Evolutionary conservation across 2,113 vertebrate genomes (phyloP).

Genomic region (Azemiops feae): DNA sequence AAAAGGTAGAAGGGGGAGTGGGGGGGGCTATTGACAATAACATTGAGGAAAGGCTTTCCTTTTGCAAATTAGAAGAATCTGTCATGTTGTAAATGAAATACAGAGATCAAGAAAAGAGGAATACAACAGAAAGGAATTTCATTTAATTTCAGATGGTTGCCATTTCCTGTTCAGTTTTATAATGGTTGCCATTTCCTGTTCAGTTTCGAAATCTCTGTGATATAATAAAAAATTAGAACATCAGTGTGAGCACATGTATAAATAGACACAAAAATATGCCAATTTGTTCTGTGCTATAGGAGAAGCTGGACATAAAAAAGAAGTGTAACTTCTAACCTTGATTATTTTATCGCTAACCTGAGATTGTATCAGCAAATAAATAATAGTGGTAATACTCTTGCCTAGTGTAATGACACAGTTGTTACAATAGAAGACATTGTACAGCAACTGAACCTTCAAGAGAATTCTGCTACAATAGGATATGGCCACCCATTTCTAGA

Average conservation of each 20-base stretch:
- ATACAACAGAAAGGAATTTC: not conserved
- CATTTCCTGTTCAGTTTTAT: not conserved
- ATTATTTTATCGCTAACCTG: not conserved
- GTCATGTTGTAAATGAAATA: not conserved
- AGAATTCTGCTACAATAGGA: not conserved
- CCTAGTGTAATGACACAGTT: not conserved
- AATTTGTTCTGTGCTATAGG: not conserved
- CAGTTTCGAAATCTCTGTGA: not conserved
- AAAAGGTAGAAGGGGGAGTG: not conserved
- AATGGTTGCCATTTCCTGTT: not conserved
- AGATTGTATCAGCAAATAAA: not conserved
- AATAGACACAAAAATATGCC: not conserved
- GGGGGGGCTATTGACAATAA: not conserved
- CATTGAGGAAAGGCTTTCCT: not conserved
- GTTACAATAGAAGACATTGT: not conserved
- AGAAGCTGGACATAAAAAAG: not conserved
- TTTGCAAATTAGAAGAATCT: not conserved
- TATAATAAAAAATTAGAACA: not conserved
- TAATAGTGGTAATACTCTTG: not conserved
- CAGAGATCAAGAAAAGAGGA: not conserved
- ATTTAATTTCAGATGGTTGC: not conserved
- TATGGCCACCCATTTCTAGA: not conserved
- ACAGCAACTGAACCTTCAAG: not conserved
- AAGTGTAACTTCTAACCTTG: not conserved
- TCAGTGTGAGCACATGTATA: not conserved